Conservation (phyloP, 30 jellyfish, hydroid and myxozoan species). For the Hydra vulgaris region DNA sequence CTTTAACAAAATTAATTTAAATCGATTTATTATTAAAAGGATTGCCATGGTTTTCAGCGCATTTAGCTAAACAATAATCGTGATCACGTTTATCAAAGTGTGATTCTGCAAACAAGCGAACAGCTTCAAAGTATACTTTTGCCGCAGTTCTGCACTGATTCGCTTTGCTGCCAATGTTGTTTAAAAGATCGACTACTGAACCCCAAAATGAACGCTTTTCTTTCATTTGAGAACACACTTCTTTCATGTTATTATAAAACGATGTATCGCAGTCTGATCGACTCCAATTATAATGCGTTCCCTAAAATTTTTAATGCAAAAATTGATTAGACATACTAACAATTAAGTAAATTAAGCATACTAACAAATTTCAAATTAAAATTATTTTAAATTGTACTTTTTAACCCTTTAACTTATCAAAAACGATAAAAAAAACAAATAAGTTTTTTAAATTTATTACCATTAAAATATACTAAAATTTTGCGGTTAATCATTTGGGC, state of each 20-base stretch:
- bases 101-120: constrained; percentile 71
- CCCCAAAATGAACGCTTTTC: constrained; percentile 65
- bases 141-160: constrained; percentile 79
- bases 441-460: no score
- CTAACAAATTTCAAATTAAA: no score
- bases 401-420: no score
- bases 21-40: constrained; percentile 24
- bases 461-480: no score
- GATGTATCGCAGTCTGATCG: constrained; percentile 81
- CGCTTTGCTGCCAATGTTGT: constrained; percentile 57
- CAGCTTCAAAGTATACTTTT: constrained; percentile 85
- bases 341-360: no score
- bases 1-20: no score
- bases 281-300: constrained; percentile 94
- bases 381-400: no score
- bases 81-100: constrained; percentile 87
- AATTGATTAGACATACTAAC: no score
- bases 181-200: constrained; percentile 22
- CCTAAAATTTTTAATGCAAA: constrained; percentile 37
- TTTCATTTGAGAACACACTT: constrained; percentile 40
- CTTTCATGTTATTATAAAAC: constrained; percentile 63
- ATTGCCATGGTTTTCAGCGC: constrained; percentile 82
- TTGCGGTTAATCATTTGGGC: no score
- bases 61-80: constrained; percentile 66
- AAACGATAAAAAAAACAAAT: no score